A percentile compares a stretch with the other conserved stretches of the same genome.
These are phyloP conservation scores for Bubo scandiacus DNA, from an alignment of 2,113 vertebrate species.

Conservation along the genomic window DNA sequence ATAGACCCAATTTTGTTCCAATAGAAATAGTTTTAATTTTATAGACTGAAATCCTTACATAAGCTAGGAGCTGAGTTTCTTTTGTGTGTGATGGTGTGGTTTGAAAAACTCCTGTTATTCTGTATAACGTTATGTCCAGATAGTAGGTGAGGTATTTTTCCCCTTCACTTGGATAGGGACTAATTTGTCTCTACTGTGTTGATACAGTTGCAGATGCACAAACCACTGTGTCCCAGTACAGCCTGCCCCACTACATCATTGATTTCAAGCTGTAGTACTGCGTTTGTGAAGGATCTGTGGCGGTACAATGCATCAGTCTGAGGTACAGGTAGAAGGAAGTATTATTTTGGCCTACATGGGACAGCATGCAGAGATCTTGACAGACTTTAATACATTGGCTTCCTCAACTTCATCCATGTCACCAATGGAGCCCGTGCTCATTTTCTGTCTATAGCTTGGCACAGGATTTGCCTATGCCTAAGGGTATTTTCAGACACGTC, in stretches of 20 bases:
- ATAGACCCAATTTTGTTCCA: not conserved
- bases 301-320: rapidly evolving
- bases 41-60: not conserved
- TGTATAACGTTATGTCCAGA: not conserved
- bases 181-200: not conserved
- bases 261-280: not conserved
- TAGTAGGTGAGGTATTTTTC: not conserved
- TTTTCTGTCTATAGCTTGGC: not conserved
- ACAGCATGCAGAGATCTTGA: not conserved
- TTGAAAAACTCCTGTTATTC: not conserved
- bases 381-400: not conserved
- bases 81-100: not conserved
- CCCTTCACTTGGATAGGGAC: not conserved
- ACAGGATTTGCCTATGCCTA: not conserved
- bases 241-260: not conserved
- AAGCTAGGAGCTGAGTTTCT: not conserved
- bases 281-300: not conserved
- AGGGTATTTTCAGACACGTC: not conserved
- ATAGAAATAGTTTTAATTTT: not conserved
- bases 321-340: not conserved
- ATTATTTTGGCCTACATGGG: not conserved
- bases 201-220: not conserved
- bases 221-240: not conserved
- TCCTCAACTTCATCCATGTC: not conserved
- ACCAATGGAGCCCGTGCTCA: not conserved